Base-by-base conservation (phyloP, 2,113 vertebrate species). In the Anhinga anhinga region DNA sequence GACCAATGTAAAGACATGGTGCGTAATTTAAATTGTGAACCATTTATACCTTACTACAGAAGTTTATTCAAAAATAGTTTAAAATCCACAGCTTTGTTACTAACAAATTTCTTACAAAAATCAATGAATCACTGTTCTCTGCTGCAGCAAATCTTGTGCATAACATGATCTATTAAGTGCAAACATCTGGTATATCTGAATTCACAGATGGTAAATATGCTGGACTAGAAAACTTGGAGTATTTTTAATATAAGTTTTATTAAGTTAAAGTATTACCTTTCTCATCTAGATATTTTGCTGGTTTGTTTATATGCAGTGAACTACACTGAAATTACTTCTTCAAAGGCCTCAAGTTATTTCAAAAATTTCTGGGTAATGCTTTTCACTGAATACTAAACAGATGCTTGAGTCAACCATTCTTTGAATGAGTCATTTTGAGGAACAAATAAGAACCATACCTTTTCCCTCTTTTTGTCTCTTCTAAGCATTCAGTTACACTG, bases 91-190 rank as follows among this genome's bases (percentile, higher is more conserved):
- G 32, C 36, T 93, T 74, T 95, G 30, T 79, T 91, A 81, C 72
- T 91, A 94, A 93, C 12, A 77, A 82, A 79, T 36, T 95, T 92
- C 81, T 95, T 63, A 50, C 3, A 91, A 84, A 94, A 93, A 55
- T 86, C 93, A 95, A 73, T 96, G 88, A 94, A 96, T 95, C 18
- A 65, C 63, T 93, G 40, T 81, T 94, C 76, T 92, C 45, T 83
- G 53, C 71, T 93, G 40, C 55, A 95, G 88, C 67, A 96, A 94
- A 95, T 67, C 56, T 50, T 89, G 63, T 94, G 32, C 12, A 74
- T 70, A 91, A 62, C 71, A 69, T 80, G 61, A 95, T 96, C 58
- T 32, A 81, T 96, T 94, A 90, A 72, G 52, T 66, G 22, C 38
- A 90, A 88, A 91, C 88, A 91, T 81, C 77, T 95, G 81, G 69